Evolutionary conservation across 1,140 invertebrate genomes (phyloP).

Genomic region (Galendromus occidentalis): DNA sequence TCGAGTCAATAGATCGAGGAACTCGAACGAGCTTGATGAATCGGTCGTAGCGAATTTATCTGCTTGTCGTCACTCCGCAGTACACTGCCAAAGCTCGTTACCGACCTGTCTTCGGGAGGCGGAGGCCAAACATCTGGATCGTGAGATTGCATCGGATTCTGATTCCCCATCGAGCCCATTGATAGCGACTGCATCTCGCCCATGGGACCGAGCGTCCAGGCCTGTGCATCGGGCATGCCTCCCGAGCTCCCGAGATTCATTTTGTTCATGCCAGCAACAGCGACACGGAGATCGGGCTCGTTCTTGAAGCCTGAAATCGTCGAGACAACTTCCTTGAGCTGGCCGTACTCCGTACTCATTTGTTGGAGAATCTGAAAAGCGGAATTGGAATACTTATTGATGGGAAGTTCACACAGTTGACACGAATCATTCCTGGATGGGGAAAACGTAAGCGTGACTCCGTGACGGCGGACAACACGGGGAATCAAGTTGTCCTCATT

Average conservation of each 20-base stretch:
- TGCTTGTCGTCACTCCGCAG: too few species aligned
- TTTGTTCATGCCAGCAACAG: conserved; percentile 3
- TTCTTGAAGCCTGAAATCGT: conserved; percentile 42
- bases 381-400: background rate
- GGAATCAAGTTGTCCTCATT: too few species aligned
- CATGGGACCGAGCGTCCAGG: background rate
- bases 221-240: background rate
- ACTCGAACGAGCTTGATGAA: too few species aligned
- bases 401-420: too few species aligned
- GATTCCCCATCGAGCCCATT: conserved; percentile 2
- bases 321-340: conserved; percentile 57
- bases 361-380: conserved; percentile 56
- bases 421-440: too few species aligned
- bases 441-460: too few species aligned
- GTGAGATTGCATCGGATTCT: conserved; percentile 32
- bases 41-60: too few species aligned
- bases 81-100: background rate
- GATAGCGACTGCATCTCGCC: background rate
- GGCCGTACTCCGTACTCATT: conserved; percentile 69
- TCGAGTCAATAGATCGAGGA: too few species aligned
- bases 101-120: conserved; percentile 33
- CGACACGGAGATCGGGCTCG: conserved; percentile 1
- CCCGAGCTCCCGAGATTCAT: background rate
- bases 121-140: conserved; percentile 52
- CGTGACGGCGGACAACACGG: too few species aligned